These are phyloP conservation scores for Plusia festucae DNA, from an alignment of 2,888 invertebrate species.

Conservation along the genomic window DNA sequence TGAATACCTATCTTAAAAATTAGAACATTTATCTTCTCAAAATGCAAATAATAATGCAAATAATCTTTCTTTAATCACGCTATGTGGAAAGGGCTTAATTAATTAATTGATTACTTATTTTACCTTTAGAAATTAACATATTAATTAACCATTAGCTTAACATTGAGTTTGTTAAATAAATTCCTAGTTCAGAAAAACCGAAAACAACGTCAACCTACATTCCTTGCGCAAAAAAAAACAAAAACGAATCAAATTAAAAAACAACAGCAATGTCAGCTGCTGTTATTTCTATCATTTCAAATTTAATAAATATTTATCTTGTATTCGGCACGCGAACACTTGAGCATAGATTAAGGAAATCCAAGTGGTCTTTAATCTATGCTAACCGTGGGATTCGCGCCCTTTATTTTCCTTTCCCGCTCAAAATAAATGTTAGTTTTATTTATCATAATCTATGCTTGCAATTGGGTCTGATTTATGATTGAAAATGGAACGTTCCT, in stretches of 20 bases:
- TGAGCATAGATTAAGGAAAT: constrained; percentile 40
- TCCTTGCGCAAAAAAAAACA: background rate
- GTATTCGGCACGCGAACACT: constrained; percentile 38
- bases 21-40: too few species aligned
- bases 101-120: too few species aligned
- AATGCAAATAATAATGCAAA: too few species aligned
- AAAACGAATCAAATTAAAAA: background rate
- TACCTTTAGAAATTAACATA: too few species aligned
- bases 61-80: too few species aligned
- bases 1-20: too few species aligned
- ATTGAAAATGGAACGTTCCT: background rate
- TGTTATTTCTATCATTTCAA: constrained; percentile 32
- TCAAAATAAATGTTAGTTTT: constrained; percentile 20
- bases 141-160: too few species aligned
- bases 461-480: background rate
- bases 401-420: constrained; percentile 43
- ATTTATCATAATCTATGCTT: constrained; percentile 20
- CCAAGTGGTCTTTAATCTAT: constrained; percentile 45
- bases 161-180: too few species aligned
- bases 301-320: constrained; percentile 31
- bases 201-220: background rate
- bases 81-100: too few species aligned
- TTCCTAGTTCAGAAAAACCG: too few species aligned
- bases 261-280: background rate
- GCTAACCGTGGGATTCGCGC: constrained; percentile 23